Evolutionary conservation across 2,113 vertebrate species (phyloP).

Genomic region (Elachura formosa): DNA sequence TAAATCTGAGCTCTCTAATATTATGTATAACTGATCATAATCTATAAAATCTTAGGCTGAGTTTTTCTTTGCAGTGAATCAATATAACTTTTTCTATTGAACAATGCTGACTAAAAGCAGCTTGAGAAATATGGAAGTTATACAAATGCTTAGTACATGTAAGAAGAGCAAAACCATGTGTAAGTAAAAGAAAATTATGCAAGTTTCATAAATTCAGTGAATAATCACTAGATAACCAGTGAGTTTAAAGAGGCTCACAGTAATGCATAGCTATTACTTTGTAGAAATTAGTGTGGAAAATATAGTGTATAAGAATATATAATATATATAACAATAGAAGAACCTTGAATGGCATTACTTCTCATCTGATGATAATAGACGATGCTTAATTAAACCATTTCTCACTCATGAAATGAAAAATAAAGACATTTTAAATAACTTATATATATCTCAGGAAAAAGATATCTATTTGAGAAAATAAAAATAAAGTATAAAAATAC

Average conservation of each 20-base stretch:
- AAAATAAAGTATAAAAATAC: background rate
- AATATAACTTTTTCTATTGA: background rate
- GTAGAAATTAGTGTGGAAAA: background rate
- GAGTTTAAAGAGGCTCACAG: background rate
- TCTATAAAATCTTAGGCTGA: background rate
- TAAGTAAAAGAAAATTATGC: background rate
- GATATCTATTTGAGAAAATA: background rate
- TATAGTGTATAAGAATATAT: background rate
- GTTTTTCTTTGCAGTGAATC: background rate
- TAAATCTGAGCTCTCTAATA: background rate
- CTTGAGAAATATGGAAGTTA: background rate
- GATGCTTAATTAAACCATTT: background rate
- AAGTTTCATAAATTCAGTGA: background rate
- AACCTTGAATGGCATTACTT: background rate
- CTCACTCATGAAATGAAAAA: background rate
- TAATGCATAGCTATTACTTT: background rate
- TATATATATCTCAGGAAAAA: background rate
- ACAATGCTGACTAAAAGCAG: background rate
- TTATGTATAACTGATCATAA: background rate
- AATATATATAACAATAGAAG: background rate
- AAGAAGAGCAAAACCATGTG: background rate
- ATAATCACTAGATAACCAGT: background rate
- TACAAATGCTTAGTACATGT: fast-evolving
- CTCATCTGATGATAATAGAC: background rate
- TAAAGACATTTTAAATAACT: background rate